These are phyloP conservation scores for Entomobrya multifasciata DNA, from an alignment of 2,888 invertebrate genomes.

Conservation along the genomic window DNA sequence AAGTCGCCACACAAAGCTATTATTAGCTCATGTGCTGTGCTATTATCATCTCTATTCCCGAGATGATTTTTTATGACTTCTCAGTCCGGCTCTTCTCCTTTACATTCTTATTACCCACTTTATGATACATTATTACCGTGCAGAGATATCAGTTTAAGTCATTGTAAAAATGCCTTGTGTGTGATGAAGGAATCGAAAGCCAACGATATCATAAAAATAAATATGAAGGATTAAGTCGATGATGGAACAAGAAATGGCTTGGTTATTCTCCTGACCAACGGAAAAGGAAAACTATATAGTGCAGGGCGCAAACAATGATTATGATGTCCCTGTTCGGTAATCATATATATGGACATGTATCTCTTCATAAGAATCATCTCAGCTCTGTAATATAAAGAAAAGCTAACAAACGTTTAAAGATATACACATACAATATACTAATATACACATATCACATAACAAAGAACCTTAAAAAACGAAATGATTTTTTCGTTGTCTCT, in stretches of 20 bases:
- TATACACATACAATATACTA: too few species aligned
- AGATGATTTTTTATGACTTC: constrained; percentile 41
- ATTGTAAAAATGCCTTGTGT: background rate
- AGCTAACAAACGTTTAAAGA: too few species aligned
- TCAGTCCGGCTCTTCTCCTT: background rate
- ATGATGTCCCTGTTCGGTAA: background rate
- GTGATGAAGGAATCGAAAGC: background rate
- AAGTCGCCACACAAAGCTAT: constrained; percentile 54
- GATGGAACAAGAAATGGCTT: background rate
- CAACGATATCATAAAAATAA: constrained; percentile 31
- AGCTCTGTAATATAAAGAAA: too few species aligned
- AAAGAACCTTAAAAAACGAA: background rate
- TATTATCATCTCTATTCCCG: constrained; percentile 31
- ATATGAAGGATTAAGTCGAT: constrained; percentile 38
- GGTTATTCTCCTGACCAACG: background rate
- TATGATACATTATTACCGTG: constrained; percentile 42
- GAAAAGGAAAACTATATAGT: background rate
- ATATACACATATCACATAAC: too few species aligned
- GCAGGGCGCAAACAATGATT: background rate
- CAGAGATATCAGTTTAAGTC: constrained; percentile 5
- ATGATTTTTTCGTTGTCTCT: background rate
- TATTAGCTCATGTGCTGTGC: constrained; percentile 55
- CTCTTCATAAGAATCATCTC: constrained; percentile 8
- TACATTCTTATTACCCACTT: constrained; percentile 52
- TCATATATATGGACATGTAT: background rate